Percentiles rank a stretch among this genome's conserved stretches.
Evolutionary conservation across 1,140 invertebrate species (phyloP).

Genomic region (Dendroctonus ponderosae): DNA sequence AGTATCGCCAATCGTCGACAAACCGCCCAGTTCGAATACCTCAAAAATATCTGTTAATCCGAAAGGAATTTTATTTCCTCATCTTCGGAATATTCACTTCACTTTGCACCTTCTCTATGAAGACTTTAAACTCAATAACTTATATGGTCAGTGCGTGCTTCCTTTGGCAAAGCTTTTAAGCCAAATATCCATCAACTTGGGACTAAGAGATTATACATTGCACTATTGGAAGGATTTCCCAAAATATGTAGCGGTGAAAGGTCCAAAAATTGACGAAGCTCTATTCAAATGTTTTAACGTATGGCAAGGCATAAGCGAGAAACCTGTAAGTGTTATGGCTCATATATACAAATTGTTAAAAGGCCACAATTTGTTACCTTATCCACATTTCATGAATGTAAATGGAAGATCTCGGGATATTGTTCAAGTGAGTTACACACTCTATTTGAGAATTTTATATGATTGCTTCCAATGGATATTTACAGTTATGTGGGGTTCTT

Average conservation of each 20-base stretch:
- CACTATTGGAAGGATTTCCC: conserved; percentile 89
- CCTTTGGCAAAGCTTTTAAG: conserved; percentile 72
- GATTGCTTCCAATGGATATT: neutral
- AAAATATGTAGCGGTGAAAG: conserved; percentile 50
- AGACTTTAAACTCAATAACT: conserved; percentile 80
- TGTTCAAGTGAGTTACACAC: conserved; percentile 59
- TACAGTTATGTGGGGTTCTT: conserved; percentile 39
- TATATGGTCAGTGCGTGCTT: conserved; percentile 66
- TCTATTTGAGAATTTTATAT: neutral
- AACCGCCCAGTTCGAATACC: neutral
- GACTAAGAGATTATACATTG: conserved; percentile 67
- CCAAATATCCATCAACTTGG: conserved; percentile 77
- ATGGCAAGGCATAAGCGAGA: conserved; percentile 61
- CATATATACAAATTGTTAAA: conserved; percentile 67
- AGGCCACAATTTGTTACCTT: conserved; percentile 55
- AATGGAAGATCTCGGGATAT: conserved; percentile 73
- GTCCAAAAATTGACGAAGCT: conserved; percentile 44
- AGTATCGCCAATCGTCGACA: neutral
- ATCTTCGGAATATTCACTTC: conserved; percentile 74
- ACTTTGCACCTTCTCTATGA: conserved; percentile 87
- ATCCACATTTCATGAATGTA: conserved; percentile 68
- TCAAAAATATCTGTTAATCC: conserved; percentile 26
- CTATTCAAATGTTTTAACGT: conserved; percentile 62
- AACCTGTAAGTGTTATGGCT: conserved; percentile 69
- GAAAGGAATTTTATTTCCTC: conserved; percentile 69